A percentile compares a stretch with the other conserved stretches of the same genome.
These are phyloP conservation scores for Drosophila sulfurigaster DNA, from an alignment of 1,140 invertebrate genomes.

Conservation along the genomic window DNA sequence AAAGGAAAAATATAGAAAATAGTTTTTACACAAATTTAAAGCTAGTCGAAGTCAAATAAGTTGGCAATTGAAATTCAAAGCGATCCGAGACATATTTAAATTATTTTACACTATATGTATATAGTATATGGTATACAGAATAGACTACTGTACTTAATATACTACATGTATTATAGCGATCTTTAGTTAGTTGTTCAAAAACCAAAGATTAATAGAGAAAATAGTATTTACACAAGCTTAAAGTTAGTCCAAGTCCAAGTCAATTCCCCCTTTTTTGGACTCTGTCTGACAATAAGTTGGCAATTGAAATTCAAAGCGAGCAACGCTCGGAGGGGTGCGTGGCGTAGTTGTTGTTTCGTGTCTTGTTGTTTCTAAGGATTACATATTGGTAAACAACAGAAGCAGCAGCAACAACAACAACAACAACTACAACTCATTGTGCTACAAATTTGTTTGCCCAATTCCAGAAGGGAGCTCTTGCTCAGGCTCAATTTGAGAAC, in stretches of 20 bases:
- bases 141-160: no score
- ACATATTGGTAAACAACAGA: slow-evolving; percentile 82
- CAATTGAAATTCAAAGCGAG: slow-evolving; percentile 77
- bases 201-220: neutral
- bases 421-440: slow-evolving; percentile 68
- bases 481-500: neutral
- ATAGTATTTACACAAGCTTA: slow-evolving; percentile 25
- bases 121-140: no score
- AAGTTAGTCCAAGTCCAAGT: neutral
- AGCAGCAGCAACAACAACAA: slow-evolving; percentile 55
- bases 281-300: neutral
- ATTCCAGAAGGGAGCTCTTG: slow-evolving; percentile 8
- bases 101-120: no score
- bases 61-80: no score
- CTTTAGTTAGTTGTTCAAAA: no score
- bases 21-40: no score
- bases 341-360: neutral
- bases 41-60: no score
- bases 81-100: no score
- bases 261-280: slow-evolving; percentile 29
- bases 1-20: neutral
- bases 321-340: neutral
- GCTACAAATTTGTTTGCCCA: slow-evolving; percentile 23
- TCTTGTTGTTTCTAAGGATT: slow-evolving; percentile 79
- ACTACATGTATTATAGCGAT: no score